phyloP scores from a whole-genome alignment of 2,113 vertebrate genomes.

The Phalacrocorax carbo region DNA sequence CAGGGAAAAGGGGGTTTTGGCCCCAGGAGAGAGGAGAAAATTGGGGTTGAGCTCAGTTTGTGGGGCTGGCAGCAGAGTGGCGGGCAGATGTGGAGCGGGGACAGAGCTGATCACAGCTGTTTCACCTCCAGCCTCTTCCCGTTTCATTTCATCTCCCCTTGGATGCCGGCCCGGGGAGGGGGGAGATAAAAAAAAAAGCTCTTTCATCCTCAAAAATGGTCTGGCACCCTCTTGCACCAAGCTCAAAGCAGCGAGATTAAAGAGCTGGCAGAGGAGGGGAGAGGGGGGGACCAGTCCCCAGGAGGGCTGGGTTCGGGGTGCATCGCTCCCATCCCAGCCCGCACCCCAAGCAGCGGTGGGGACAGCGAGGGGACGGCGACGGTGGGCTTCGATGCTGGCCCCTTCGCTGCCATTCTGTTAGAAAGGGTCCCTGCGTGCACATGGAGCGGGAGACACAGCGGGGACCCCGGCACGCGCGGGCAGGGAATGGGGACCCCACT shows the following conservation, averaged over 20 bases:
- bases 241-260: background rate
- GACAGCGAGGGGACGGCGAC: background rate
- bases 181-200: background rate
- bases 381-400: rapidly evolving
- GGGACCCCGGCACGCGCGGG: rapidly evolving
- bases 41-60: background rate
- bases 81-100: background rate
- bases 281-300: background rate
- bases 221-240: constrained; percentile 1
- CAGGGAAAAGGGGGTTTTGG: background rate
- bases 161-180: background rate
- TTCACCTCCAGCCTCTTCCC: constrained; percentile 57
- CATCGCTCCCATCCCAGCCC: background rate
- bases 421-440: rapidly evolving
- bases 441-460: rapidly evolving
- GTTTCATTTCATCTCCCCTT: constrained; percentile 50
- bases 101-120: background rate
- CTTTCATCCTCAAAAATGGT: constrained; percentile 52
- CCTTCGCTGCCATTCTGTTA: rapidly evolving
- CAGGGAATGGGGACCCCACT: background rate
- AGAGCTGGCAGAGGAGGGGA: background rate
- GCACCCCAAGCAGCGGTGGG: rapidly evolving
- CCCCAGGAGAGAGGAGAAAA: background rate
- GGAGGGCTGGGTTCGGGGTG: background rate
- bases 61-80: background rate